Conservation (phyloP, 2,113 vertebrate genomes). For the Aix galericulata region DNA sequence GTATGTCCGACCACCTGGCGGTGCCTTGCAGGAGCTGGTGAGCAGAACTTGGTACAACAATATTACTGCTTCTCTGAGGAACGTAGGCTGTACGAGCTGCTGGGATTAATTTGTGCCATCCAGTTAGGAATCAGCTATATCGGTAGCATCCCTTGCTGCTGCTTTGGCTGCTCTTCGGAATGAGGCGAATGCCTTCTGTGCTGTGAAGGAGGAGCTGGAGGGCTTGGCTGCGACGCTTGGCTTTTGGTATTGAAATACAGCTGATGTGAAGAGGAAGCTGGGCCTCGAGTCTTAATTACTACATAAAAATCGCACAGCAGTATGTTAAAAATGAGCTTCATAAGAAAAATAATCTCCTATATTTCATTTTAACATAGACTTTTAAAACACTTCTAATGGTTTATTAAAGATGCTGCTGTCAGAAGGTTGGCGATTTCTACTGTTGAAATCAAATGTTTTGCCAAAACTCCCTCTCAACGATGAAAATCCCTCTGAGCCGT, state of each 20-base stretch:
- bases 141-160: not conserved
- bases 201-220: not conserved
- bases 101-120: not conserved
- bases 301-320: not conserved
- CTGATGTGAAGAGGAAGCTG: not conserved
- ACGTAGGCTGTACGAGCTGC: not conserved
- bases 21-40: not conserved
- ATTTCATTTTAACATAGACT: not conserved
- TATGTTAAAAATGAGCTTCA: not conserved
- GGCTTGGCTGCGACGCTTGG: not conserved
- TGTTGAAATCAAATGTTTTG: not conserved
- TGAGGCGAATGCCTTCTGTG: not conserved
- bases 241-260: conserved; percentile 4
- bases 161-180: not conserved
- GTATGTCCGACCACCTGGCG: not conserved
- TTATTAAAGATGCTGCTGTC: not conserved
- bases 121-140: not conserved
- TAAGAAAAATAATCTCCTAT: not conserved
- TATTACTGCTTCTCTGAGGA: not conserved
- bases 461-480: not conserved
- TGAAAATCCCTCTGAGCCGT: not conserved
- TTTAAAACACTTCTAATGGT: not conserved
- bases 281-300: not conserved
- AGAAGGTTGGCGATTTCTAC: not conserved
- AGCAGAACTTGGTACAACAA: not conserved